Conservation (phyloP, 2,113 vertebrate genomes). For the Tragelaphus strepsiceros region DNA sequence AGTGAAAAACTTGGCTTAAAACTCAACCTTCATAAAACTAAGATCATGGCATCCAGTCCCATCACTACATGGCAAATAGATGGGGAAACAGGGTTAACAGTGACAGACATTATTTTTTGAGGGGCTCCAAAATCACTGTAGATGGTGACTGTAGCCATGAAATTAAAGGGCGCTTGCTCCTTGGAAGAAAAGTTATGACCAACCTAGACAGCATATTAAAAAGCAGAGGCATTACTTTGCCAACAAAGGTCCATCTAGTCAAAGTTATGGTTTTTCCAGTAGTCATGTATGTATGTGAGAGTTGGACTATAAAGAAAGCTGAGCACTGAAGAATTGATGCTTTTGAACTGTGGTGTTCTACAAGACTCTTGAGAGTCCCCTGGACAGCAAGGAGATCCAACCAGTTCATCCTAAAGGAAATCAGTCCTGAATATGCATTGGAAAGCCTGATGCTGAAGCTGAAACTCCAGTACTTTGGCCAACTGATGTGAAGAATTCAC, state of each 20-base stretch:
- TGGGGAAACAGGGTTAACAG: neutral
- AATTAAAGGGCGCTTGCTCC: neutral
- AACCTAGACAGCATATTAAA: neutral
- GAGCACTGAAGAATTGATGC: neutral
- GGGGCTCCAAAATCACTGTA: neutral
- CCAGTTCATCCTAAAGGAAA: neutral
- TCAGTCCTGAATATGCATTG: neutral
- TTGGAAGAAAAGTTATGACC: neutral
- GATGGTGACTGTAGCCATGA: neutral
- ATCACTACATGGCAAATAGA: neutral
- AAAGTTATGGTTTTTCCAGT: neutral
- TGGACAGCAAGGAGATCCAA: neutral
- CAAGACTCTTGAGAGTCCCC: neutral
- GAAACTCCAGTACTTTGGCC: neutral
- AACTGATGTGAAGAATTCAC: neutral
- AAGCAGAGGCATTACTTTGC: neutral
- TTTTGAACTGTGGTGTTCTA: neutral
- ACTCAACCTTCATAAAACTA: neutral
- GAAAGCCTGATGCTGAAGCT: neutral
- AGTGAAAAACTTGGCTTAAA: neutral
- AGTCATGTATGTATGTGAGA: neutral
- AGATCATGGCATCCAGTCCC: neutral
- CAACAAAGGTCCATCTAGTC: neutral
- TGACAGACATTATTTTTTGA: neutral
- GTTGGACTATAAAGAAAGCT: neutral